Evolutionary conservation across 2,888 invertebrate genomes (phyloP), one percentile per base, ranked within the genome.

Genomic region (Hofmannophila pseudospretella): DNA sequence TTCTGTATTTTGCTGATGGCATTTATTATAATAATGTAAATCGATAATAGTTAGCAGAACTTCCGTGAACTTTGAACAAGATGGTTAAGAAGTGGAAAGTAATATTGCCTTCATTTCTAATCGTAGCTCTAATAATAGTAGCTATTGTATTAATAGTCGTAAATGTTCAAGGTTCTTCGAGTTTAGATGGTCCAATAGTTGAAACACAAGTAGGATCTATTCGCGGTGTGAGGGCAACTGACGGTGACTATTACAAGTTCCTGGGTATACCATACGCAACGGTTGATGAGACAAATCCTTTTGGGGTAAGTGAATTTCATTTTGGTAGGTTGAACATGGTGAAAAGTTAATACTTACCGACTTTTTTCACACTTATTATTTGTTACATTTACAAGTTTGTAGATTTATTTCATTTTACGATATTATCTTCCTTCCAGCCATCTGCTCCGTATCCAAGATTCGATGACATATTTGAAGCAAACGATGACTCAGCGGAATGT

Each of bases 241-340:
- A 64, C 41, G 57, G 65, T 4, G 57, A 58, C 13, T 67, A 67
- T 39, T 44, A 44, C 2, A 66, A 56, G 52, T 70, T 61, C 32
- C 32, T 67, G 32, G 70, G 68, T 1, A 62, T 70, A 32, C 70
- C 68, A 0, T 70, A 55, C 34, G 70, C 47, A 2, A 43, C 46
- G 36, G 54, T 68, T 3, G 49, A 58, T 14, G 38, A 46, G 11
- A 23, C 38, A 2, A 60, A 67, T 41, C 66, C 66, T n/a, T 70
- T 67, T 39, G 63, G 63, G 31, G 67, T 70, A 53, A 58, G 64
- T 53, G 1, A 25, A 9, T 25, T 10, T 7, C 23, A 23, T n/a
- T n/a, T n/a, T n/a, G n/a, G n/a, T n/a, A n/a, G n/a, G 7, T 7
- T 20, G 4, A 20, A 5, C 7, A 20, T 3, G 7, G 20, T 5